A percentile compares a stretch with the other conserved stretches of the same genome.
Evolutionary conservation across 2,888 invertebrate genomes (phyloP).

Genomic region (Sminthurinus aureus): DNA sequence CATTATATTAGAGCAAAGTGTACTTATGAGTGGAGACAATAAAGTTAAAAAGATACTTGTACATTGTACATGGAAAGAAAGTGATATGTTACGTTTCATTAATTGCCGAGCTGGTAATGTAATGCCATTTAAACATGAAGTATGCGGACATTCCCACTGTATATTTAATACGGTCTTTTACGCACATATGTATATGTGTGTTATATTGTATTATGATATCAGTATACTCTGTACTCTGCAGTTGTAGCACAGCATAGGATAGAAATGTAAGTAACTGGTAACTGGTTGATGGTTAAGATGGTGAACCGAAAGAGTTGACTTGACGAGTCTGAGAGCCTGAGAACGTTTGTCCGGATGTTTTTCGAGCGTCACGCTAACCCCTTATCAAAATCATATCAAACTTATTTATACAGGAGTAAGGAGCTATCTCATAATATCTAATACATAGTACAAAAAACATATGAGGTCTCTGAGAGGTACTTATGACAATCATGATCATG

Average conservation of each 20-base stretch:
- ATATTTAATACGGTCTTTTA: neutral
- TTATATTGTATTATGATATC: too few species aligned
- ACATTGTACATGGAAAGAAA: neutral
- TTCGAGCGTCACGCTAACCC: slow-evolving; percentile 16
- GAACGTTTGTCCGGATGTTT: slow-evolving; percentile 25
- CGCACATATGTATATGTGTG: neutral
- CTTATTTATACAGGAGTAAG: too few species aligned
- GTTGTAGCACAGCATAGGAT: neutral
- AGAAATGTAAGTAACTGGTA: too few species aligned
- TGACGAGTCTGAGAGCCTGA: slow-evolving; percentile 33
- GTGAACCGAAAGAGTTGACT: slow-evolving; percentile 1
- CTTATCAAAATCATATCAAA: slow-evolving; percentile 10
- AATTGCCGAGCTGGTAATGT: slow-evolving; percentile 11
- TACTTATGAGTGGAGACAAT: too few species aligned
- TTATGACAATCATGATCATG: neutral
- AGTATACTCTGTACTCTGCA: neutral
- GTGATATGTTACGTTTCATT: slow-evolving; percentile 21
- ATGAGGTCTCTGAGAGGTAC: neutral
- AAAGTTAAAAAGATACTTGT: too few species aligned
- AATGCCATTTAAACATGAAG: slow-evolving; percentile 22
- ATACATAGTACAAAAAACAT: too few species aligned
- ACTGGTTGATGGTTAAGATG: neutral
- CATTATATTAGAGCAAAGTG: too few species aligned
- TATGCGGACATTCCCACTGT: slow-evolving; percentile 33
- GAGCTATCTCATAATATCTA: too few species aligned